A percentile compares a stretch with the other conserved stretches of the same genome.
Evolutionary conservation across 2,888 invertebrate species (phyloP).

Genomic region (Chrysolina haemoptera): DNA sequence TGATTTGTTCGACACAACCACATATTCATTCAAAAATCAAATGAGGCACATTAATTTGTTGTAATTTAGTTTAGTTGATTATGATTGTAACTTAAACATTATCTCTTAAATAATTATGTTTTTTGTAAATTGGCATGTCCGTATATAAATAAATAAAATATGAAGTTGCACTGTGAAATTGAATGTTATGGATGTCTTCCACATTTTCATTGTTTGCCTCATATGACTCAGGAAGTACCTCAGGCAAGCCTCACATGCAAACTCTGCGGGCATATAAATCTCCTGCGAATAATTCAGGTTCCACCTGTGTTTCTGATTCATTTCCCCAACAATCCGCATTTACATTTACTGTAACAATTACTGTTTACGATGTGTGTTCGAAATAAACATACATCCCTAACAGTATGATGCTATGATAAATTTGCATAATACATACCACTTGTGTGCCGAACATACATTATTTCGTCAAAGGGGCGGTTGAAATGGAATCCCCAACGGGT

Average conservation of each 20-base stretch:
- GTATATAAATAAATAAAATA: too few relatives aligned
- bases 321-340: constrained; percentile 6
- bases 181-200: not conserved
- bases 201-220: not conserved
- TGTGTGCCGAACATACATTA: constrained; percentile 17
- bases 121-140: too few relatives aligned
- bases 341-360: constrained; percentile 18
- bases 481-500: not conserved
- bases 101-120: too few relatives aligned
- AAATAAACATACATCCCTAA: constrained; percentile 11
- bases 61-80: too few relatives aligned
- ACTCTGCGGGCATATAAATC: not conserved
- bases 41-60: too few relatives aligned
- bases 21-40: too few relatives aligned
- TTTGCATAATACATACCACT: constrained; percentile 25
- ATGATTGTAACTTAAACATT: too few relatives aligned
- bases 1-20: too few relatives aligned
- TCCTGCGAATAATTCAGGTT: not conserved
- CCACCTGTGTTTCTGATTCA: constrained; percentile 14
- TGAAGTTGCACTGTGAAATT: not conserved
- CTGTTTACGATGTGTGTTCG: constrained; percentile 11
- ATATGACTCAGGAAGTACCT: not conserved
- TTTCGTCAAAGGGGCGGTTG: constrained; percentile 10
- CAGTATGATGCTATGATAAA: constrained; percentile 21
- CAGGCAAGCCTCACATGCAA: not conserved